Conservation (phyloP, 1,140 invertebrate species). For the Wasmannia auropunctata region DNA sequence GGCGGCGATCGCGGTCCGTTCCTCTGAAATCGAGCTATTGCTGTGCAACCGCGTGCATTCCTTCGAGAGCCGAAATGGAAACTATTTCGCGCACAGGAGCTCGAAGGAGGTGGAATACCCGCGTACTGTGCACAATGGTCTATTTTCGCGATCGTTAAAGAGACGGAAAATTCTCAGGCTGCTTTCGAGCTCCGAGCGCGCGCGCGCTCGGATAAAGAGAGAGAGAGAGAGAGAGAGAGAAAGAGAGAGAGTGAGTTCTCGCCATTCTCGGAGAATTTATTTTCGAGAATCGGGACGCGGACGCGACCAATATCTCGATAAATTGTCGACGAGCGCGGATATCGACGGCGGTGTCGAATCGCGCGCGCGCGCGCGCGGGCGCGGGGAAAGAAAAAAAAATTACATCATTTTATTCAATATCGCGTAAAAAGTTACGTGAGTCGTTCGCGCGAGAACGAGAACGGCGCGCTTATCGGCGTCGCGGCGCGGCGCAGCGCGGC, state of each 20-base stretch:
- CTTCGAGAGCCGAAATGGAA: constrained; percentile 46
- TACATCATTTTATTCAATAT: constrained; percentile 53
- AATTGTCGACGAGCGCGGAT: constrained; percentile 39
- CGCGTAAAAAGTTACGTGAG: not conserved
- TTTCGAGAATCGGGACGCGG: not conserved
- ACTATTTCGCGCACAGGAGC: constrained; percentile 36
- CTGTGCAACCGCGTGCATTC: constrained; percentile 40
- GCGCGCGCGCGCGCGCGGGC: not conserved
- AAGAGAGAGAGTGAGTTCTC: too few species aligned
- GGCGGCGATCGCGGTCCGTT: constrained; percentile 16
- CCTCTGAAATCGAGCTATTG: constrained; percentile 40
- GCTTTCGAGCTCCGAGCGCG: not conserved
- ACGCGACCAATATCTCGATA: constrained; percentile 37
- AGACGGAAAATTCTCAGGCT: constrained; percentile 43
- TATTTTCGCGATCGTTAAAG: constrained; percentile 54
- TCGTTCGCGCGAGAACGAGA: not conserved
- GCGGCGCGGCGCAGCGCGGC: too few species aligned
- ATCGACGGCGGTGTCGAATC: not conserved
- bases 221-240: too few species aligned
- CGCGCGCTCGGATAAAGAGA: not conserved
- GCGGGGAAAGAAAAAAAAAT: not conserved
- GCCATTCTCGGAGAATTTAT: constrained; percentile 17
- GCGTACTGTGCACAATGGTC: constrained; percentile 34
- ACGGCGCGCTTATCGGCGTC: constrained; percentile 10
- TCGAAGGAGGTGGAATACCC: constrained; percentile 19